Conservation (phyloP, 2,888 invertebrate species). For the Drosophila kambysellisi region DNA sequence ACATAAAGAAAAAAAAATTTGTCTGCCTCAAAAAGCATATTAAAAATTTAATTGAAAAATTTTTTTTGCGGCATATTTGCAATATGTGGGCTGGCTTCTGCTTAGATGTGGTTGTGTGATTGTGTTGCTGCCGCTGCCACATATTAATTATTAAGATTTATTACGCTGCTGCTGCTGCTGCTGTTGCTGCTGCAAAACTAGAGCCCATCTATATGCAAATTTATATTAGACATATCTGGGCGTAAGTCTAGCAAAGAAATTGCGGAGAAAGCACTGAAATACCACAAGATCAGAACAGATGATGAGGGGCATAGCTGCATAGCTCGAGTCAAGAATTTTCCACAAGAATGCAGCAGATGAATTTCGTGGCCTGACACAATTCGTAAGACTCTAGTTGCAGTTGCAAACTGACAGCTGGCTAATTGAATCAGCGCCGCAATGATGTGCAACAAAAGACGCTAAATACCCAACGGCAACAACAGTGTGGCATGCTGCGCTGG, state of each 20-base stretch:
- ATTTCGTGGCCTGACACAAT: slow-evolving; percentile 24
- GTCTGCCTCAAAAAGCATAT: slow-evolving; percentile 56
- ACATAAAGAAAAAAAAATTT: slow-evolving; percentile 11
- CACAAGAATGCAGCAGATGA: slow-evolving; percentile 10
- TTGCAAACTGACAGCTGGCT: slow-evolving; percentile 34
- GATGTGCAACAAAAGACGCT: slow-evolving; percentile 38
- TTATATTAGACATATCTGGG: slow-evolving; percentile 17
- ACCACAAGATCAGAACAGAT: slow-evolving; percentile 9
- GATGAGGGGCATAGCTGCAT: slow-evolving; percentile 14
- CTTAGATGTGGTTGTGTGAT: slow-evolving; percentile 11
- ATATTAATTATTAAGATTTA: slow-evolving; percentile 73
- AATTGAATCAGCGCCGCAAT: slow-evolving; percentile 41
- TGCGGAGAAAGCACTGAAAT: slow-evolving; percentile 27
- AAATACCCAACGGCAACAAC: slow-evolving; percentile 6
- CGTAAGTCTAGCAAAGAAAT: slow-evolving; percentile 22
- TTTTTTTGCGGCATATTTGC: slow-evolving; percentile 17
- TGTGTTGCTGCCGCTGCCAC: slow-evolving; percentile 8
- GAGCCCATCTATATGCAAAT: slow-evolving; percentile 69
- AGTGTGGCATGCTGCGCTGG: slow-evolving; percentile 3
- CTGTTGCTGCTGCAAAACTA: slow-evolving; percentile 19
- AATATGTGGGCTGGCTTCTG: slow-evolving; percentile 47
- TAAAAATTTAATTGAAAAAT: slow-evolving; percentile 70
- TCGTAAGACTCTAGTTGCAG: slow-evolving; percentile 2
- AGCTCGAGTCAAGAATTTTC: background rate
- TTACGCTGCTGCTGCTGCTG: slow-evolving; percentile 27